Percentiles rank a stretch among this genome's conserved stretches.
phyloP scores from a whole-genome alignment of 2,797 vertebrate species.

The Yasuhikotakia modesta region DNA sequence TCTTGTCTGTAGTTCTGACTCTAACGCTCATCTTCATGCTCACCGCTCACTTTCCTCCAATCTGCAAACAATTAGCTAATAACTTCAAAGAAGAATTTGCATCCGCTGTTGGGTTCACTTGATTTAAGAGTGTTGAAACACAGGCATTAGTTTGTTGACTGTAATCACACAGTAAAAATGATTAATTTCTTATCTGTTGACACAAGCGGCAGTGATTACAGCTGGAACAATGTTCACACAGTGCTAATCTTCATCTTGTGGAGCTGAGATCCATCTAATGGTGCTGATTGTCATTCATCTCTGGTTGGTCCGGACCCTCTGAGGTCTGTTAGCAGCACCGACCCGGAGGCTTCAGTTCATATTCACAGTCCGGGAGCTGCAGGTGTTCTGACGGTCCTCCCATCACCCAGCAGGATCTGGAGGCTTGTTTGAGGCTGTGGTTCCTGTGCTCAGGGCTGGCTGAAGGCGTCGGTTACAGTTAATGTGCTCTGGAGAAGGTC shows the following conservation, averaged over 20 bases:
- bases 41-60: background rate
- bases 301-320: background rate
- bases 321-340: background rate
- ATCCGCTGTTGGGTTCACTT: conserved; percentile 34
- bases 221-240: conserved; percentile 43
- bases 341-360: background rate
- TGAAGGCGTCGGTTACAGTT: conserved; percentile 22
- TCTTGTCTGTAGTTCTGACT: too few species aligned
- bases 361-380: background rate
- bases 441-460: conserved; percentile 22
- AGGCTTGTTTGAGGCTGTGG: conserved; percentile 5
- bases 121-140: conserved; percentile 15
- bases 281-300: conserved; percentile 19
- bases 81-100: conserved; percentile 36
- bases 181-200: conserved; percentile 57
- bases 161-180: conserved; percentile 48
- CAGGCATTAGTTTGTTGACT: conserved; percentile 45
- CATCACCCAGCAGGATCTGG: background rate
- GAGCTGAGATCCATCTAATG: conserved; percentile 17
- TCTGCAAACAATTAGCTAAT: conserved; percentile 44
- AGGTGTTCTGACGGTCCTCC: conserved; percentile 17
- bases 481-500: background rate
- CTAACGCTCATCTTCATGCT: background rate
- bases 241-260: conserved; percentile 35
- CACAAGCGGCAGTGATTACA: conserved; percentile 57